A percentile compares a stretch with the other conserved stretches of the same genome.
These are phyloP conservation scores for Diplolepis rosae DNA, from an alignment of 2,888 invertebrate genomes.

Conservation along the genomic window DNA sequence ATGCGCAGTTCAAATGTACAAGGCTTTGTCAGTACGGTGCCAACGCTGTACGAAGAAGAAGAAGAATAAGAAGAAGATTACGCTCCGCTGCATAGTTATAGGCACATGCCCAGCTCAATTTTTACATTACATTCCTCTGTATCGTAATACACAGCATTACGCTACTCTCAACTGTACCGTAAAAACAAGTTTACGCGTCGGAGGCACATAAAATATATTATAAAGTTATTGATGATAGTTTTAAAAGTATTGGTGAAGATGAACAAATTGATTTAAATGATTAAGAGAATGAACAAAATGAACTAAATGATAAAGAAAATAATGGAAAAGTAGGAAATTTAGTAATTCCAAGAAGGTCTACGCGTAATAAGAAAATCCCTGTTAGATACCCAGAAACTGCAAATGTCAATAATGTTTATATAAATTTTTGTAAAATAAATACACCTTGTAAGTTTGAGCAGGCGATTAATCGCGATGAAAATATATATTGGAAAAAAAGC, in stretches of 20 bases:
- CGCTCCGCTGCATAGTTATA: too few relatives aligned
- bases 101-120: too few relatives aligned
- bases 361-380: not conserved
- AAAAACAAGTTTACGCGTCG: too few relatives aligned
- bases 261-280: not conserved
- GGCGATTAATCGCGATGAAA: slow-evolving; percentile 24
- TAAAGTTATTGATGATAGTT: not conserved
- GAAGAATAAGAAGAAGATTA: too few relatives aligned
- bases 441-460: slow-evolving; percentile 31
- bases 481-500: slow-evolving; percentile 34
- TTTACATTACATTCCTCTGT: too few relatives aligned
- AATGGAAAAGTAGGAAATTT: not conserved
- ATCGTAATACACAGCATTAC: too few relatives aligned
- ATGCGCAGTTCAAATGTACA: too few relatives aligned
- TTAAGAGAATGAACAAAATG: not conserved
- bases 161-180: too few relatives aligned
- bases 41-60: too few relatives aligned
- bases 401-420: not conserved
- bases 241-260: not conserved
- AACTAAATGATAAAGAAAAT: not conserved
- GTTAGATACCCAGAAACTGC: not conserved
- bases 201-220: too few relatives aligned
- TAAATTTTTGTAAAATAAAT: slow-evolving; percentile 20
- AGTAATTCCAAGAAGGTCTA: not conserved
- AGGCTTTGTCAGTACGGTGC: too few relatives aligned